Base-by-base conservation (phyloP, 2,797 vertebrate species). In the Rhadinocentrus ornatus region DNA sequence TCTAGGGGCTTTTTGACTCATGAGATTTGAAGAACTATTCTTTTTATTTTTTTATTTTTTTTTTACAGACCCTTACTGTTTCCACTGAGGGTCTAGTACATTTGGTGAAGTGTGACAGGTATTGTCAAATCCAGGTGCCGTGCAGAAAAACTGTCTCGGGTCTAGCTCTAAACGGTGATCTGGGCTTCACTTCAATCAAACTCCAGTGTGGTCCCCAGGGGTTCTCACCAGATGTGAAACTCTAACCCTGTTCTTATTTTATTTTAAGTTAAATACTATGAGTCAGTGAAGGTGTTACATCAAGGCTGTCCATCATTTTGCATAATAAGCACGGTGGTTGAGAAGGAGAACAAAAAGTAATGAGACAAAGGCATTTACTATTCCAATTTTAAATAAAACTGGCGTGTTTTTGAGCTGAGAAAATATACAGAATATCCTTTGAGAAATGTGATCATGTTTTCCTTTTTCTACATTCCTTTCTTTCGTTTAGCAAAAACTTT, bases 71-170 rank as follows among this genome's bases (percentile, higher is more conserved):
- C 12, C 22, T 44, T 18, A 15, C 58, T 55, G 55, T 74, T 75
- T 62, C 18, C 62, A 6, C 63, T 22, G 34, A 61, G 73, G 61
- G 32, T 68, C 75, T 6, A 0, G 50, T 74, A 22, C 55, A 27
- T 80, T 78, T 62, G 65, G 39, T 78, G 71, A 77, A 82, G 69
- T 83, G 78, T 90, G 83, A 86, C 82, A 85, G 82, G 77, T 86
- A 71, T 78, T 83, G 75, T 87, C 80, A 84, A 77, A 81, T 74
- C 80, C 75, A 86, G 68, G 64, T 84, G 74, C 71, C 27, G 66
- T 57, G 48, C 34, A 73, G 75, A 71, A 71, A 81, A 77, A 69
- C 71, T 68, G 71, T 76, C 70, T 77, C 58, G 29, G 57, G 61
- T 85, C 73, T 71, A 69, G 66, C 71, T 67, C 67, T 35, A 68